Base-by-base conservation (phyloP, 2,113 vertebrate species). In the Myiagra hebetior region DNA sequence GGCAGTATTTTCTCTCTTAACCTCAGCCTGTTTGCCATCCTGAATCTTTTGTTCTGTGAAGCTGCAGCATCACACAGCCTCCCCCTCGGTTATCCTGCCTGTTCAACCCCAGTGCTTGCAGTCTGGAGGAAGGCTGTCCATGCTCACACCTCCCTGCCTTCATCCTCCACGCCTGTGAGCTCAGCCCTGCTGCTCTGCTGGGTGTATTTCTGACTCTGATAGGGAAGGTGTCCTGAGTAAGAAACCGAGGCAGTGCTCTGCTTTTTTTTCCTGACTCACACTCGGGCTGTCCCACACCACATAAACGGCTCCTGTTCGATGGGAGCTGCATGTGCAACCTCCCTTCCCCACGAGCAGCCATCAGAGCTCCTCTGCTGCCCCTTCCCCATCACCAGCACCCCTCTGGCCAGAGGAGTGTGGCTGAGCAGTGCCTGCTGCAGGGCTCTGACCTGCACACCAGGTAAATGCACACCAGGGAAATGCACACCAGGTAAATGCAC, bases 151-250 rank as follows among this genome's bases (percentile, higher is more conserved):
- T 60, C 68, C 41, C 3, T 72, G 52, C 56, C 79, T 64, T 60
- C n/a, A 10, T 10, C 37, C 46, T 50, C 74, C 22, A 1, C 0
- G 2, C 4, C 55, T 49, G 7, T 9, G 23, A 27, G 5, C 68
- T 33, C 37, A 85, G 30, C 46, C 37, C 59, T 50, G 2, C 53
- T 57, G 56, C 52, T 79, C 52, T 78, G 53, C 57, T 75, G 24
- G 15, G 22, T 21, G 57, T 65, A 35, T 74, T 74, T 28, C 46
- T 1, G 0, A 0, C 20, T 13, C 8, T 1, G 3, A 9, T 13
- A 67, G 55, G 14, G 69, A 67, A 47, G 13, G 21, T 67, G 72
- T 59, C 72, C 39, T 3, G 7, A 77, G 65, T 10, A 50, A 79
- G 33, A 27, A 28, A 57, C 63, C 2, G 42, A 74, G 76, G 47